Evolutionary conservation across 2,113 vertebrate species (phyloP).

Genomic region (Megalops atlanticus): DNA sequence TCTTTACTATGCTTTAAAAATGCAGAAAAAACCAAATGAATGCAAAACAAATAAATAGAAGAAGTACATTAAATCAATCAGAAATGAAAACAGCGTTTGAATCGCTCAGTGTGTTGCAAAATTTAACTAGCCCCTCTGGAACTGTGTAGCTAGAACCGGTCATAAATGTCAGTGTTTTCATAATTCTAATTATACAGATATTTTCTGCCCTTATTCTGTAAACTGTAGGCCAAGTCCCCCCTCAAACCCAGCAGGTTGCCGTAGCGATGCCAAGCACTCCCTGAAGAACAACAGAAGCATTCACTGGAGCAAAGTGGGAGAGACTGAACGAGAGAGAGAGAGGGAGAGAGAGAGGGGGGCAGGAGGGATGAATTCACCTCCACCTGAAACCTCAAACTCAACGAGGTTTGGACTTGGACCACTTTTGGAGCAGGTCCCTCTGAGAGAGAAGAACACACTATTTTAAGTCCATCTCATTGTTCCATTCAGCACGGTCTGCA

Average conservation of each 20-base stretch:
- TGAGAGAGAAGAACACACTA: neutral
- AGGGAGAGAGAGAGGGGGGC: slow-evolving; percentile 13
- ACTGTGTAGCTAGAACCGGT: slow-evolving; percentile 19
- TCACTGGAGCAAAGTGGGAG: slow-evolving; percentile 51
- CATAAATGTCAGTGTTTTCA: slow-evolving; percentile 56
- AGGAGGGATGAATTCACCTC: neutral
- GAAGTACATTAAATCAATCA: slow-evolving; percentile 36
- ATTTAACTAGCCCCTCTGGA: slow-evolving; percentile 29
- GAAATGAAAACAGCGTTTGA: slow-evolving; percentile 33
- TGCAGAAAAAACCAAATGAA: neutral
- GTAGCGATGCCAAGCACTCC: slow-evolving; percentile 55
- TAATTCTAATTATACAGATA: slow-evolving; percentile 54
- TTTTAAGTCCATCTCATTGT: slow-evolving; percentile 29
- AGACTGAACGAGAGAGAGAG: slow-evolving; percentile 46
- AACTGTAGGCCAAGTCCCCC: slow-evolving; percentile 50
- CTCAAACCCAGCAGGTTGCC: slow-evolving; percentile 55
- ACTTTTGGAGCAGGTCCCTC: neutral
- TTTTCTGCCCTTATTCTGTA: slow-evolving; percentile 40
- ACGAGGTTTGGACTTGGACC: too few species aligned
- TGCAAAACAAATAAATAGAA: neutral
- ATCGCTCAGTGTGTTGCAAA: slow-evolving; percentile 27
- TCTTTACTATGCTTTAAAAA: slow-evolving; percentile 11
- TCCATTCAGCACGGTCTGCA: slow-evolving; percentile 27
- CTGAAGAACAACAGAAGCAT: slow-evolving; percentile 61
- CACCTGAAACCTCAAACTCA: neutral